A percentile compares a stretch with the other conserved stretches of the same genome.
Evolutionary conservation across 2,888 invertebrate species (phyloP).

Genomic region (Drosophila dives): DNA sequence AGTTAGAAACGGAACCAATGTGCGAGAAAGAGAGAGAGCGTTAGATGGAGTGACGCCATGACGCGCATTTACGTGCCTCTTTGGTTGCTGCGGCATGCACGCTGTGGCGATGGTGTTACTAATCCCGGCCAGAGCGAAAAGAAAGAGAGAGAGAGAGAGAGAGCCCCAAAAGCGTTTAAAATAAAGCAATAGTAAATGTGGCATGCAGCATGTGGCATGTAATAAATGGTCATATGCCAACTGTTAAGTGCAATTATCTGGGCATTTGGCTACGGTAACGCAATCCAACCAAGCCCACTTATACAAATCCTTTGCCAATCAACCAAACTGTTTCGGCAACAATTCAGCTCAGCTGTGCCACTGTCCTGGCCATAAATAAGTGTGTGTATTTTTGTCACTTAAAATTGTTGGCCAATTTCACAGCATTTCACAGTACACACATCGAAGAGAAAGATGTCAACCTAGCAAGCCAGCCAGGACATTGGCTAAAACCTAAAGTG

Average conservation of each 20-base stretch:
- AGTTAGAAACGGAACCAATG: slow-evolving; percentile 16
- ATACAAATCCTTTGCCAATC: slow-evolving; percentile 16
- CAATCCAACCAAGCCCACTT: not conserved
- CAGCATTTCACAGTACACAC: slow-evolving; percentile 39
- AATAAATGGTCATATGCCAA: slow-evolving; percentile 70
- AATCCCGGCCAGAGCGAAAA: slow-evolving; percentile 49
- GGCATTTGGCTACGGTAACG: slow-evolving; percentile 48
- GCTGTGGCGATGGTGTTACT: slow-evolving; percentile 60
- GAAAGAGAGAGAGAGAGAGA: not conserved
- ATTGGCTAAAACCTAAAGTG: slow-evolving; percentile 43
- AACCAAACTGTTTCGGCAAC: slow-evolving; percentile 48
- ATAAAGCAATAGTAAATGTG: slow-evolving; percentile 62
- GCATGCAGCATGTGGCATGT: slow-evolving; percentile 53
- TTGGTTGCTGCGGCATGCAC: slow-evolving; percentile 46
- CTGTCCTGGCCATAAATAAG: slow-evolving; percentile 1
- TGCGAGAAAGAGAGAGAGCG: slow-evolving; percentile 7
- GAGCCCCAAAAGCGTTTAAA: slow-evolving; percentile 68
- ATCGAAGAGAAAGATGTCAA: slow-evolving; percentile 54
- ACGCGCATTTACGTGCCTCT: slow-evolving; percentile 64
- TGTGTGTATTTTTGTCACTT: slow-evolving; percentile 47
- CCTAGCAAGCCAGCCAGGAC: slow-evolving; percentile 10
- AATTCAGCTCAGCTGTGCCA: slow-evolving; percentile 20
- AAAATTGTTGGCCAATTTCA: slow-evolving; percentile 61
- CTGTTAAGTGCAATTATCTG: slow-evolving; percentile 65
- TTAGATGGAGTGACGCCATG: slow-evolving; percentile 49